Evolutionary conservation across 2,888 invertebrate species (phyloP), one percentile per base, ranked within the genome.

Genomic region (Spicauda simplicius): DNA sequence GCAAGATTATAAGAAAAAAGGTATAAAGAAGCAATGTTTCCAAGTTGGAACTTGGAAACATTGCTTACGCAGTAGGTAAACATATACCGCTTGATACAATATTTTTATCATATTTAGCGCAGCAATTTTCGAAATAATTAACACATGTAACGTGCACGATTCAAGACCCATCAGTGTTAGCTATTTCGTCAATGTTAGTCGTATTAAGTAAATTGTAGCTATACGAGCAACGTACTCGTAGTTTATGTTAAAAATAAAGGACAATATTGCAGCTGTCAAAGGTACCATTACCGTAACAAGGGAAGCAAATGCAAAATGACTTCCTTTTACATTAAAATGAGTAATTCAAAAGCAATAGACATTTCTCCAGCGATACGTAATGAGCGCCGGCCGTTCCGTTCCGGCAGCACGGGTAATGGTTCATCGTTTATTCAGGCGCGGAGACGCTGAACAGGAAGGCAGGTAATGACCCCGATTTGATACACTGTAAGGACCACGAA

Each of bases 391-490:
- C 53, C 61, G 61, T 54, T 54, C 62, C 62, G 62, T 62, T 62
- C 54, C 62, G 62, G 41, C 62, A 45, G 62, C 14, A 41, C 37
- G 53, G 53, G 53, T 62, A 54, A 54, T 62, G 61, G 61, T 54
- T 54, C 53, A 54, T 62, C 41, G 61, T 20, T 62, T 37, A 56
- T 56, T 62, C 53, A 53, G 37, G 53, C 53, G 41, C 53, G 37
- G 53, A 54, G 61, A 41, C 41, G 41, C 41, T 41, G 41, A 41
- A 41, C 60, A 60, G 60, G 60, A 62, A 53, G 41, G 6, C n/a
- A 6, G 12, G 37, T 10, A 54, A 52, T 60, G 45, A 25, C 19
- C n/a, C 41, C 41, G 33, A 33, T 41, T 41, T 3, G 41, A 41
- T 41, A 41, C 41, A 41, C 41, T 41, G 12, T 41, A 41, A 41